Evolutionary conservation across 2,888 invertebrate genomes (phyloP), one percentile per base, ranked within the genome.

Genomic region (Nebria brevicollis): DNA sequence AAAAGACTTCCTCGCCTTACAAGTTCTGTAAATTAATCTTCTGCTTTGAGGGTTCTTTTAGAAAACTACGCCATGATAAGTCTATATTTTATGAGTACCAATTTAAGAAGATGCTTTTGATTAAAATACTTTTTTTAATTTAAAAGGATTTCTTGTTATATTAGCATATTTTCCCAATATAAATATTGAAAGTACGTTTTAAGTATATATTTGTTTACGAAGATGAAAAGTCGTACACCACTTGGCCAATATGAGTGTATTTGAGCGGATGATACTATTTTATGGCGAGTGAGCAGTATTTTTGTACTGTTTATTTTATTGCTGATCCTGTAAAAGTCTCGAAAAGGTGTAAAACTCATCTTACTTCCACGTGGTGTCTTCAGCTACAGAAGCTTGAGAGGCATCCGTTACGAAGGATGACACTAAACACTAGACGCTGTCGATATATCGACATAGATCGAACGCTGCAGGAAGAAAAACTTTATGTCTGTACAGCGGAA

Each of bases 301-400:
- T 73, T 13, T 73, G 73, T 73, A 78, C 72, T 78, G 75, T 80
- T 80, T 80, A 75, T 80, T 80, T 80, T 80, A 80, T 80, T 80
- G 80, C 80, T 72, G 70, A 80, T 80, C 72, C 72, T 75, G 75
- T 75, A 80, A 80, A 80, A 80, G 75, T 80, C 72, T 70, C 54
- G 75, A 80, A 79, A 72, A 80, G 75, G 75, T 80, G 80, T 80
- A 80, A 80, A 80, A 80, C 15, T 73, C 54, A 8, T 54, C 54
- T 54, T 54, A 54, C 54, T 54, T 11, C 54, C 54, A 8, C 54
- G 54, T 54, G 54, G 11, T 54, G 54, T 13, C 54, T 54, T 54
- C 54, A 2, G 11, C 11, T 11, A 54, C 7, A 8, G 54, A 54
- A 54, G 4, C 6, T 54, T 54, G 54, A 54, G 54, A 54, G 8